These are phyloP conservation scores for Campylomormyrus numenius DNA, from an alignment of 2,113 vertebrate genomes.

Conservation along the genomic window DNA sequence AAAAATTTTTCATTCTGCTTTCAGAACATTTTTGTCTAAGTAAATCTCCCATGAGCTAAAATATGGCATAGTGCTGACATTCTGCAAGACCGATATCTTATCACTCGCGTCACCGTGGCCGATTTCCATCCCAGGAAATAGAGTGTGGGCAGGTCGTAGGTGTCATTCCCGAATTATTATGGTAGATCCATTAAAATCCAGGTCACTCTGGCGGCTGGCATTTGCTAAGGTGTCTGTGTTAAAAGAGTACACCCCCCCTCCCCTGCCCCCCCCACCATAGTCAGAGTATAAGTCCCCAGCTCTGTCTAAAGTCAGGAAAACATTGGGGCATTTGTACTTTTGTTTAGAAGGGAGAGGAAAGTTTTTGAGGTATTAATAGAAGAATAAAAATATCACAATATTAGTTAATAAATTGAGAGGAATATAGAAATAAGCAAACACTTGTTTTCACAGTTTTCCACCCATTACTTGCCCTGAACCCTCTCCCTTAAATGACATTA, in stretches of 20 bases:
- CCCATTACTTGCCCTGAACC: not conserved
- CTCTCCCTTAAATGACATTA: not conserved
- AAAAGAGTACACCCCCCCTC: not conserved
- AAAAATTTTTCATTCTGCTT: no score
- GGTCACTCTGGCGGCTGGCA: not conserved
- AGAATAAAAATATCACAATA: not conserved
- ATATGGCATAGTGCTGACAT: not conserved
- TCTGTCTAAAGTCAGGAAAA: not conserved
- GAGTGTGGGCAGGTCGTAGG: not conserved
- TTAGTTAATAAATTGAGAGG: not conserved
- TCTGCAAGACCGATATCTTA: not conserved
- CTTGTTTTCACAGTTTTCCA: not conserved
- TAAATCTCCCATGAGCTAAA: no score
- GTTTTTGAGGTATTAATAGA: not conserved
- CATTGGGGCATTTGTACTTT: not conserved
- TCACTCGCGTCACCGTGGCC: not conserved
- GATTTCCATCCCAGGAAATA: not conserved
- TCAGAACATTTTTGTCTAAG: no score
- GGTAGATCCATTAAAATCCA: not conserved
- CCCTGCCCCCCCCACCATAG: not conserved
- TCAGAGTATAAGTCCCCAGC: not conserved
- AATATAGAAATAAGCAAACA: not conserved
- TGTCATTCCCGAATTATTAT: not conserved
- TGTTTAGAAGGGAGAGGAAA: not conserved
- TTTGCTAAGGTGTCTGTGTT: not conserved